Evolutionary conservation across 1,140 invertebrate genomes (phyloP).

Genomic region (Drosophila watanabei): DNA sequence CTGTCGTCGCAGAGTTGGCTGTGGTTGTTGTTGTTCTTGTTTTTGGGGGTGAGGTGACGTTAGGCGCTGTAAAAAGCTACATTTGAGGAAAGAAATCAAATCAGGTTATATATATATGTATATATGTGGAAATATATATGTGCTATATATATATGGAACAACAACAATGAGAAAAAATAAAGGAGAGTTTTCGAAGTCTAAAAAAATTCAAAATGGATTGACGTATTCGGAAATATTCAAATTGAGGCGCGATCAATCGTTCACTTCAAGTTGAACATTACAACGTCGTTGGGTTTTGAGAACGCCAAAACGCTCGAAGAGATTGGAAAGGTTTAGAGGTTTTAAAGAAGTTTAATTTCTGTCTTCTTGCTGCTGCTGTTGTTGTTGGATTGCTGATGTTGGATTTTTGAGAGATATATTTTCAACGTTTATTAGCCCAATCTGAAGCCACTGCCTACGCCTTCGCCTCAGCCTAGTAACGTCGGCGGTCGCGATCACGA

Average conservation of each 20-base stretch:
- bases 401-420: constrained; percentile 46
- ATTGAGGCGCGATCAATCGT: constrained; percentile 31
- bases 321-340: constrained; percentile 15
- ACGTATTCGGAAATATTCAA: constrained; percentile 66
- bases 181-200: constrained; percentile 52
- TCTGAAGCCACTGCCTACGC: constrained; percentile 36
- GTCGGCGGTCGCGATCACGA: constrained; percentile 77
- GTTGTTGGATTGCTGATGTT: constrained; percentile 37
- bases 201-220: constrained; percentile 30
- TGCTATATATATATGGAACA: constrained; percentile 50
- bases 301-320: constrained; percentile 42
- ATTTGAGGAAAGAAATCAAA: constrained; percentile 83
- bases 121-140: constrained; percentile 57
- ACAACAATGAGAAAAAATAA: constrained; percentile 52
- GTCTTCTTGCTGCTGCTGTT: constrained; percentile 22
- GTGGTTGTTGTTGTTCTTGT: constrained; percentile 49
- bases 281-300: constrained; percentile 17
- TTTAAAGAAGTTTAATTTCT: constrained; percentile 32
- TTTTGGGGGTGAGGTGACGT: constrained; percentile 53
- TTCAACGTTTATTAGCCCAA: constrained; percentile 63
- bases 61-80: constrained; percentile 77
- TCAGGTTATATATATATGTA: constrained; percentile 74
- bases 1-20: constrained; percentile 30
- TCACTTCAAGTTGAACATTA: constrained; percentile 72
- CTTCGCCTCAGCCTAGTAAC: constrained; percentile 72